Base-by-base conservation (phyloP, 2,113 vertebrate genomes). In the Malurus cyaneus region DNA sequence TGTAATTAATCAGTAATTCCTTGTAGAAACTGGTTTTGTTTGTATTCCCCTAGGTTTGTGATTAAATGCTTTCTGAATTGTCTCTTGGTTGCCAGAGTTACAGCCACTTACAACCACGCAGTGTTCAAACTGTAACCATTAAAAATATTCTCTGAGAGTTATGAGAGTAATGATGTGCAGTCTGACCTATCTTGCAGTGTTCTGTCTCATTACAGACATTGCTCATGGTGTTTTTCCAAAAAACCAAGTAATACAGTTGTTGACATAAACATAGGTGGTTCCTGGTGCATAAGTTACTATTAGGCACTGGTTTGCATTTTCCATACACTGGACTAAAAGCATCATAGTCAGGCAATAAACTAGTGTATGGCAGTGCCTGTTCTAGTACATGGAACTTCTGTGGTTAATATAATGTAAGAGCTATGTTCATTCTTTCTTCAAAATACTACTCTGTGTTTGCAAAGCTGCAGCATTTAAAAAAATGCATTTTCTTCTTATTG, bases 361-460 rank as follows among this genome's bases (percentile, higher is more conserved):
- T 59, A 73, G 46, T 4, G 0, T 42, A 7, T 31, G 29, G 44
- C 42, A 49, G 18, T 42, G 25, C 28, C 25, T 2, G 0, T 69
- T 86, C 8, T 36, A 53, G 17, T 67, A 29, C n/a, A 12, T 53
- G 31, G 28, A 82, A 41, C 41, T 74, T 47, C 16, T 60, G 20
- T 26, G 49, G 15, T 60, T 62, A 67, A 72, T 61, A 41, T 14
- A 53, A 79, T 15, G 3, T 42, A 54, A 23, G 21, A 59, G 29
- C 64, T 69, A 47, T 7, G 29, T 60, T 86, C 4, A 5, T 72
- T 83, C 36, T 91, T 62, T 44, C 41, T 80, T 77, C 52, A 25
- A 64, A 80, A 60, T 65, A 16, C 17, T 39, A 12, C 12, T 52
- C 15, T 20, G 23, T n/a, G 19, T 74, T 66, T 46, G 18, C 41